Percentiles rank a stretch among this genome's conserved stretches.
phyloP scores from a whole-genome alignment of 2,888 invertebrate genomes.

The Falcaria lacertinaria region DNA sequence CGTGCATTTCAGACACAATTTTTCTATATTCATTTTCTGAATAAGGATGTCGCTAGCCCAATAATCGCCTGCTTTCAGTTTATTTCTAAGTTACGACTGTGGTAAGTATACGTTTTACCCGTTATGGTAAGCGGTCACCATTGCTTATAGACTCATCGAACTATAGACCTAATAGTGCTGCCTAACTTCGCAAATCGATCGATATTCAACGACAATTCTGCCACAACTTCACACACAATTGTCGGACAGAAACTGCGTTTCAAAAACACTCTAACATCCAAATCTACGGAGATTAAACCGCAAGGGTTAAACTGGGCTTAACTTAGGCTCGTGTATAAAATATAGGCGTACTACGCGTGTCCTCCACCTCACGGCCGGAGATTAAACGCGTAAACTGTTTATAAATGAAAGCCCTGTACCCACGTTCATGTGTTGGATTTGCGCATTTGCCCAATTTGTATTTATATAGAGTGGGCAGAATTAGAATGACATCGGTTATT shows the following conservation, averaged over 20 bases:
- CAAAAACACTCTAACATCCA: slow-evolving; percentile 4
- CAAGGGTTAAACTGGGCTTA: slow-evolving; percentile 4
- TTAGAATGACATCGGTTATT: too few relatives aligned
- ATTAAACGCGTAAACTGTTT: slow-evolving; percentile 43
- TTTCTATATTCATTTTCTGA: too few relatives aligned
- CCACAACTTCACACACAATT: background rate
- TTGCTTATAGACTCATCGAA: too few relatives aligned
- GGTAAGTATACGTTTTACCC: too few relatives aligned
- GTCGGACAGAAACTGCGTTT: background rate
- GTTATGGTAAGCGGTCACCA: too few relatives aligned
- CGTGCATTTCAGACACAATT: too few relatives aligned
- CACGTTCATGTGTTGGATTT: slow-evolving; percentile 41
- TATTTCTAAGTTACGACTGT: too few relatives aligned
- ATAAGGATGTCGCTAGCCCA: too few relatives aligned
- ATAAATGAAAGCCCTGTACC: slow-evolving; percentile 37
- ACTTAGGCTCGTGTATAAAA: slow-evolving; percentile 2
- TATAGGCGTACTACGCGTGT: slow-evolving; percentile 34
- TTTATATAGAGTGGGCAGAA: slow-evolving; percentile 11
- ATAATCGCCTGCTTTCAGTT: too few relatives aligned
- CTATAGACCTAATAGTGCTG: too few relatives aligned
- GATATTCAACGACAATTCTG: too few relatives aligned
- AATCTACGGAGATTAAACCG: background rate
- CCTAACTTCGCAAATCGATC: too few relatives aligned
- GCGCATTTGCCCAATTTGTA: slow-evolving; percentile 30
- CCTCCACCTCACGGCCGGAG: slow-evolving; percentile 32